Conservation (phyloP, 2,797 vertebrate species). For the Brotula barbata region DNA sequence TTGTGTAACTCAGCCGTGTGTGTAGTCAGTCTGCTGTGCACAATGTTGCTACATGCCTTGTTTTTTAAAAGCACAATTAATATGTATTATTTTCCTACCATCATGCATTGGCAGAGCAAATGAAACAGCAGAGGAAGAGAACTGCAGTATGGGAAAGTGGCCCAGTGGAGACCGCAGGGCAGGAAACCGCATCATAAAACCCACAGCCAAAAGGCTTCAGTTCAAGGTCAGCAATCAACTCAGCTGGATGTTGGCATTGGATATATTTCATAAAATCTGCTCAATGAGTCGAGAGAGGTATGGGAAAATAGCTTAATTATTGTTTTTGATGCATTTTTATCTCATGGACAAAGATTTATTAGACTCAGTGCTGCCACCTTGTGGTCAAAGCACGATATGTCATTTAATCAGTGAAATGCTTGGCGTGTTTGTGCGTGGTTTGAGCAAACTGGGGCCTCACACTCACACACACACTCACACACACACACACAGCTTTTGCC, state of each 20-base stretch:
- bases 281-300: neutral
- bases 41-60: no score
- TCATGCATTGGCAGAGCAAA: no score
- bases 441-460: no score
- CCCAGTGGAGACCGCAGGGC: accelerated
- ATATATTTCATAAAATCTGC: neutral
- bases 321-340: neutral
- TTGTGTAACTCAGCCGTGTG: no score
- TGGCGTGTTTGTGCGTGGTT: no score
- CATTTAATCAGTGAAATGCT: neutral
- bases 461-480: no score
- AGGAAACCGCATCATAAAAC: slow-evolving; percentile 35
- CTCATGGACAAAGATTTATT: accelerated
- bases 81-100: no score
- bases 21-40: no score
- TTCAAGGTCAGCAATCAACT: neutral
- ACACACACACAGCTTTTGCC: no score
- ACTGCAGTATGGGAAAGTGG: neutral
- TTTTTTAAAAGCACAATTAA: neutral
- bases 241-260: neutral
- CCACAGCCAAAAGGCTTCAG: neutral
- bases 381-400: neutral
- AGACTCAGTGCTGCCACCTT: slow-evolving; percentile 24
- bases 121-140: neutral
- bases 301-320: neutral